Base-by-base conservation (phyloP, 1,140 invertebrate genomes). In the Stenopsyche tienmushanensis region DNA sequence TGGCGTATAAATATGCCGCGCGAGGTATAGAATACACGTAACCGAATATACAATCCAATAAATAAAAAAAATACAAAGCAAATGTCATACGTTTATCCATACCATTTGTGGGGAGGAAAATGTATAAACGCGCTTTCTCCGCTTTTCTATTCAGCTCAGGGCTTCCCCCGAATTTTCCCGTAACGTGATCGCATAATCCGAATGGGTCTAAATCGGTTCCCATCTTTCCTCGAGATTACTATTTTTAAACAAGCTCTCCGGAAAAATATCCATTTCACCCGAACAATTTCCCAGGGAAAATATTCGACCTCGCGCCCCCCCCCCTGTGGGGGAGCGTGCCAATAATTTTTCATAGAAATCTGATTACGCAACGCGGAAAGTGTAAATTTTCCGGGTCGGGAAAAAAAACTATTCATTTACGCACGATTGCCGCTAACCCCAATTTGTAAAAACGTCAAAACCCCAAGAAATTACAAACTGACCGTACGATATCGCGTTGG, bases 151-250 rank as follows among this genome's bases (percentile, higher is more conserved):
- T 42, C 34, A 57, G 54, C 54, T 34, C 26, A 42, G 54, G 54
- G 54, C 34, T 57, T 41, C 34, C n/a, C n/a, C 34, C 34, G 39
- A 57, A 57, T 53, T 49, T 49, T 21, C 50, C 18, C 23, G 54
- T 57, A 57, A 57, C 54, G 54, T 57, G 54, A 57, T 57, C 54
- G 39, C 54, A 57, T 57, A 57, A 57, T 57, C 54, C 54, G 54
- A 57, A 57, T 57, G 54, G 54, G 39, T 42, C 54, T 57, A 57
- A 57, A 57, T 57, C 54, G 54, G 54, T 57, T 57, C 54, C 39
- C 54, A 57, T 57, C 54, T 57, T 57, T 57, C 54, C 21, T 57
- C 39, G 54, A 57, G 54, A 57, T 57, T 57, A 57, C 54, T 57
- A 42, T 57, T 57, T 57, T 42, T 42, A 57, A 57, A 57, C 34